A percentile compares a stretch with the other conserved stretches of the same genome.
These are phyloP conservation scores for Urocolius indicus DNA, from an alignment of 2,113 vertebrate species.

Conservation along the genomic window DNA sequence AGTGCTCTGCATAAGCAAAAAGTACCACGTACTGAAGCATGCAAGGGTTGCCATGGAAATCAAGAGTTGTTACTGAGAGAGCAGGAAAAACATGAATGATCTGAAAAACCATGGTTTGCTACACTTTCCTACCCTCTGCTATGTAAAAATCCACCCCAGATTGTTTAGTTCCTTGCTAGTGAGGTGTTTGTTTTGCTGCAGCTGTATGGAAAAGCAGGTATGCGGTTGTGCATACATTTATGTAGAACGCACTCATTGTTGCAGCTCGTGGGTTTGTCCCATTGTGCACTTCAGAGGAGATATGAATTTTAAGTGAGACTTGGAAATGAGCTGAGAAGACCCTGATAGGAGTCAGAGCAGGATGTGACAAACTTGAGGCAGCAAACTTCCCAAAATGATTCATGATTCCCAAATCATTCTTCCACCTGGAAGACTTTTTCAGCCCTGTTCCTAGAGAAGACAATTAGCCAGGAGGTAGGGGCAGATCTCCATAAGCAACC, in stretches of 20 bases:
- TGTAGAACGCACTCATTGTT: fast-evolving
- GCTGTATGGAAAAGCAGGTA: fast-evolving
- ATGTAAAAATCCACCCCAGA: not conserved
- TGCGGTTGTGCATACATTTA: fast-evolving
- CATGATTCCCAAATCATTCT: too few species aligned
- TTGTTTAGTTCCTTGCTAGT: not conserved
- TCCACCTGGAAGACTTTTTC: not conserved
- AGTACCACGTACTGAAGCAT: not conserved
- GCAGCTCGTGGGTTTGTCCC: not conserved
- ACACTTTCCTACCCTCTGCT: not conserved
- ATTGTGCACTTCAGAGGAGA: not conserved
- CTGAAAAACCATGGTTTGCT: not conserved
- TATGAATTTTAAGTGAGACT: not conserved
- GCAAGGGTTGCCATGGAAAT: conserved; percentile 61
- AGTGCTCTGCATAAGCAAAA: not conserved
- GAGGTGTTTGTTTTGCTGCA: not conserved
- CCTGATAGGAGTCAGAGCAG: not conserved
- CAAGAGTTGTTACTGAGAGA: not conserved
- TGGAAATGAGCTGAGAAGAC: not conserved
- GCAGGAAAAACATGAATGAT: conserved; percentile 55
- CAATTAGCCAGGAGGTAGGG: not conserved
- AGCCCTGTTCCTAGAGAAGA: not conserved
- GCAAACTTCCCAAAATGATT: not conserved
- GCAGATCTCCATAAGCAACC: not conserved
- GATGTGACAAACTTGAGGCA: not conserved